Conservation (phyloP, 2,888 invertebrate species). For the Nineta flava region DNA sequence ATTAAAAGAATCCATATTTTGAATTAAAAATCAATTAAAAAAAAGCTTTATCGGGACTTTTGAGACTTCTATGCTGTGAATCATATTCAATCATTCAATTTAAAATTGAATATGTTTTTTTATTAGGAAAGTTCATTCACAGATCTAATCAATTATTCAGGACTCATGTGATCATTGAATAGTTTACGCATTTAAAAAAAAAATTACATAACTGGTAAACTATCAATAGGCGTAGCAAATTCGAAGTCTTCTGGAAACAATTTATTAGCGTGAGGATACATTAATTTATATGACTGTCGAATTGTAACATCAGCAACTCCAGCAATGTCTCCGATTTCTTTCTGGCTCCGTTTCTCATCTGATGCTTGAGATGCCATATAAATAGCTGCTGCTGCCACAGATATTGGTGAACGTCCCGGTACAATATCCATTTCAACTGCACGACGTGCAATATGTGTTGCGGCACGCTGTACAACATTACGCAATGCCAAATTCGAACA, state of each 20-base stretch:
- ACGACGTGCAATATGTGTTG: slow-evolving; percentile 90
- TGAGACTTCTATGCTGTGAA: too few relatives aligned
- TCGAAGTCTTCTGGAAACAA: slow-evolving; percentile 95
- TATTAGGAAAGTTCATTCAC: too few relatives aligned
- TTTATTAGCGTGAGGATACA: slow-evolving; percentile 85
- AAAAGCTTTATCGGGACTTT: too few relatives aligned
- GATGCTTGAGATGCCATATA: slow-evolving; percentile 99
- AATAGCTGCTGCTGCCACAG: slow-evolving; percentile 97
- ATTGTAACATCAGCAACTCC: slow-evolving; percentile 98
- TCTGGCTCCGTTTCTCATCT: slow-evolving; percentile 84
- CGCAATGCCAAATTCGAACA: slow-evolving; percentile 90
- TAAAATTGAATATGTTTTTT: too few relatives aligned
- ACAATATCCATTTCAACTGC: slow-evolving; percentile 96
- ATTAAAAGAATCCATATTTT: too few relatives aligned
- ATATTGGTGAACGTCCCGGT: slow-evolving; percentile 94
- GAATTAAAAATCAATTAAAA: too few relatives aligned
- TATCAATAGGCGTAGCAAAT: slow-evolving; percentile 87
- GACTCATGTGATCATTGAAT: too few relatives aligned
- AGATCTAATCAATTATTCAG: too few relatives aligned
- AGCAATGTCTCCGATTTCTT: slow-evolving; percentile 96
- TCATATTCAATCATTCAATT: too few relatives aligned
- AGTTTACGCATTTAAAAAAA: too few relatives aligned
- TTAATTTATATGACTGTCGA: slow-evolving; percentile 89
- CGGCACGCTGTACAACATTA: slow-evolving; percentile 79
- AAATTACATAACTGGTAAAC: slow-evolving; percentile 67